phyloP scores from a whole-genome alignment of 30 jellyfish, hydroid and myxozoan species.

The Catostylus mosaicus region DNA sequence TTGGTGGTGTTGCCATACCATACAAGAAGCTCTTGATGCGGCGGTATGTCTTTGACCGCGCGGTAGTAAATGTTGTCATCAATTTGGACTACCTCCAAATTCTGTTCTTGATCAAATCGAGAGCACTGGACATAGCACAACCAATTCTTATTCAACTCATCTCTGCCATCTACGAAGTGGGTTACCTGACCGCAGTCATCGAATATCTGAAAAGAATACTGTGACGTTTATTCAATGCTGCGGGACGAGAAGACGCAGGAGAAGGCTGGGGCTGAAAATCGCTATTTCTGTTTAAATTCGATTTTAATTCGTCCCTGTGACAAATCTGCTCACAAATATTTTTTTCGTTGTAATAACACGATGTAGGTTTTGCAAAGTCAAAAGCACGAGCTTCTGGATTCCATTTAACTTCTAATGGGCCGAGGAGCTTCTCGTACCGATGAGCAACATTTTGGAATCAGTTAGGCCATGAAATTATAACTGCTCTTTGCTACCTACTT shows the following conservation, averaged over 20 bases:
- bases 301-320: too few species aligned
- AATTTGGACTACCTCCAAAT: conserved; percentile 76
- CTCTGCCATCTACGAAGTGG: conserved; percentile 76
- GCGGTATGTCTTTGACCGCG: conserved; percentile 83
- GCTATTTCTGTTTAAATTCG: too few species aligned
- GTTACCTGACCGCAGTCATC: conserved; percentile 65
- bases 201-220: conserved; percentile 37
- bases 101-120: conserved; percentile 85
- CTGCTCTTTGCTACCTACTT: too few species aligned
- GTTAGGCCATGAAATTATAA: too few species aligned
- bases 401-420: too few species aligned
- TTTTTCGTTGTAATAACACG: too few species aligned
- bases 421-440: too few species aligned
- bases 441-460: neutral
- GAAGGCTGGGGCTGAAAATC: too few species aligned
- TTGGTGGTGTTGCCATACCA: conserved; percentile 74
- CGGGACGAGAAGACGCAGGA: too few species aligned
- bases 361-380: too few species aligned
- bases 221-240: neutral
- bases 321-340: too few species aligned
- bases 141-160: conserved; percentile 78
- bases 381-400: too few species aligned
- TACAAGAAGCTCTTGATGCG: conserved; percentile 84
- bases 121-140: conserved; percentile 82
- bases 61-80: conserved; percentile 65